phyloP scores from a whole-genome alignment of 2,888 invertebrate genomes.

The Drosophila prostipennis region DNA sequence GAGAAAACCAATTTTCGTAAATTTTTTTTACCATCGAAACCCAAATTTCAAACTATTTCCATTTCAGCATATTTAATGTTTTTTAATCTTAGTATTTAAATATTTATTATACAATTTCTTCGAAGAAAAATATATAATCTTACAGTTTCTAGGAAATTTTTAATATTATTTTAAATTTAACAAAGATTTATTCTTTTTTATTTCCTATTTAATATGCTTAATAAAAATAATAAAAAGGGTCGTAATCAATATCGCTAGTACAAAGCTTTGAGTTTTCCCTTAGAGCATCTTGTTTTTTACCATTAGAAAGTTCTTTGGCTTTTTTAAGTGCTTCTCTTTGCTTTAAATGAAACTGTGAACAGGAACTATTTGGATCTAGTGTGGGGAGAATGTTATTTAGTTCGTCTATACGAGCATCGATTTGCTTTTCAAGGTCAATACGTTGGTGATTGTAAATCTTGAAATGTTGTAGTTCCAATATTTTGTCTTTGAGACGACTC shows the following conservation, averaged over 20 bases:
- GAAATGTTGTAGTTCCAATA: background rate
- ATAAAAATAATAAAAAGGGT: background rate
- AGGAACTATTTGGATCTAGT: background rate
- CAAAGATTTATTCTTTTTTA: too few relatives aligned
- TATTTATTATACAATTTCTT: too few relatives aligned
- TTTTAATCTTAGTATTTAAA: too few relatives aligned
- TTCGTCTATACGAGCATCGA: background rate
- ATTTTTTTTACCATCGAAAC: too few relatives aligned
- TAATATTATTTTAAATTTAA: too few relatives aligned
- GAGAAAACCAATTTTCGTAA: too few relatives aligned
- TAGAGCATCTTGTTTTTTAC: background rate
- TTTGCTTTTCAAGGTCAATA: background rate
- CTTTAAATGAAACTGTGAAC: background rate
- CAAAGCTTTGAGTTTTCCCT: background rate
- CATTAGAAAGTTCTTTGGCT: background rate
- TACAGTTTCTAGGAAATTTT: too few relatives aligned
- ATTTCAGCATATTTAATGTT: too few relatives aligned
- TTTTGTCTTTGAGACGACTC: background rate
- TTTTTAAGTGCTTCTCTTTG: background rate
- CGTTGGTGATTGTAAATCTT: background rate
- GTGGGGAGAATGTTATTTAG: background rate
- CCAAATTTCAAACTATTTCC: too few relatives aligned
- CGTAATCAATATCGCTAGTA: too few relatives aligned
- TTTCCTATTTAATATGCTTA: background rate
- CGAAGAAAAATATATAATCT: too few relatives aligned